phyloP scores from a whole-genome alignment of 2,797 vertebrate species.

The Enteromius fasciolatus region DNA sequence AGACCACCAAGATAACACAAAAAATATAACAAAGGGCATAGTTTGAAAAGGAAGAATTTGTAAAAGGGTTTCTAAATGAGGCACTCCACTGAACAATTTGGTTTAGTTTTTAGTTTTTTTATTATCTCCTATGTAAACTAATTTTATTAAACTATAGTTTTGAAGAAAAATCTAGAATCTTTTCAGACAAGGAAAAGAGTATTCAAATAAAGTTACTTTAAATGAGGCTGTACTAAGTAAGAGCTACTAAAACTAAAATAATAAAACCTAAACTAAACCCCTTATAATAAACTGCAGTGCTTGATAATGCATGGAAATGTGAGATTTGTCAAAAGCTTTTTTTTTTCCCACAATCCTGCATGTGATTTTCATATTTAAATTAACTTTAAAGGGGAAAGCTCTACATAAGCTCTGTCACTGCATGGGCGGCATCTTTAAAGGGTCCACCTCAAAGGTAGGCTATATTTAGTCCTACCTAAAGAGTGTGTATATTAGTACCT shows the following conservation, averaged over 20 bases:
- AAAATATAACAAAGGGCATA: neutral
- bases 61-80: neutral
- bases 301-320: neutral
- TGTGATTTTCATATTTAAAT: neutral
- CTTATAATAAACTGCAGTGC: neutral
- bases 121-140: neutral
- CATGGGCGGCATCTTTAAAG: neutral
- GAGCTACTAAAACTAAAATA: neutral
- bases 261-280: neutral
- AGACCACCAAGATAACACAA: neutral
- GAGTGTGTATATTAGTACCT: neutral
- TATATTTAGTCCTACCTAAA: neutral
- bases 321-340: neutral
- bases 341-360: neutral
- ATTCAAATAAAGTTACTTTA: neutral
- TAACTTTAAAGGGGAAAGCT: neutral
- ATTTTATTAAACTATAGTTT: neutral
- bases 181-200: neutral
- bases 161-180: too few relatives aligned
- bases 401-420: neutral
- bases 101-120: neutral
- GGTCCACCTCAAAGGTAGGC: neutral
- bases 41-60: neutral
- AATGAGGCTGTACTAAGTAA: neutral
- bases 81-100: neutral